phyloP scores from a whole-genome alignment of 1,140 invertebrate genomes.

The Cydia strobilella region DNA sequence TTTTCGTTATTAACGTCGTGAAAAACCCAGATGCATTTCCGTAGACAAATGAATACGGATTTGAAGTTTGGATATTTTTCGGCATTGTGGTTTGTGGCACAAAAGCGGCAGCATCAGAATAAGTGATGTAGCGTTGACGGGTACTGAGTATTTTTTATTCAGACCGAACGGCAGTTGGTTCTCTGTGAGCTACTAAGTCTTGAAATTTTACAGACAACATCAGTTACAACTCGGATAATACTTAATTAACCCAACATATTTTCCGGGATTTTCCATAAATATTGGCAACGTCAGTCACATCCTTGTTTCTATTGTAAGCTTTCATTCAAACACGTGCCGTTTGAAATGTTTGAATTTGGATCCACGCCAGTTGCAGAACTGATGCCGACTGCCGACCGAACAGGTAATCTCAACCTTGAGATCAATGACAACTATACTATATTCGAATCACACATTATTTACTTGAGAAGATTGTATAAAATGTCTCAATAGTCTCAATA shows the following conservation, averaged over 20 bases:
- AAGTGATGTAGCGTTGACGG: background rate
- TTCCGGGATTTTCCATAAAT: background rate
- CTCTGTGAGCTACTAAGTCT: too few species aligned
- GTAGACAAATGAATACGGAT: background rate
- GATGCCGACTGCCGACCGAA: background rate
- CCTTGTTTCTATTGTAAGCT: background rate
- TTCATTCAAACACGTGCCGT: background rate
- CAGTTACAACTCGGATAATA: too few species aligned
- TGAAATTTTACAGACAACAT: too few species aligned
- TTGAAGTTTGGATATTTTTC: conserved; percentile 1
- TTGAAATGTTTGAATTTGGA: background rate
- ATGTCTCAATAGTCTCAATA: too few species aligned
- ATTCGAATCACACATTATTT: too few species aligned
- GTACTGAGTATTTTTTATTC: too few species aligned
- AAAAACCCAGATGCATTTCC: conserved; percentile 11
- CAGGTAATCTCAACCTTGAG: too few species aligned
- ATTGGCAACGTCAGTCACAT: background rate
- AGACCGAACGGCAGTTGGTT: too few species aligned
- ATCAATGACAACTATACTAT: too few species aligned
- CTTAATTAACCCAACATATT: too few species aligned
- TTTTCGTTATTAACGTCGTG: background rate
- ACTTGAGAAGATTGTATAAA: too few species aligned
- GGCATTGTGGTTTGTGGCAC: background rate
- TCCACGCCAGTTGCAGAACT: conserved; percentile 3
- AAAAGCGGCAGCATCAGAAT: background rate